These are phyloP conservation scores for Eilema sororculum DNA, from an alignment of 2,888 invertebrate species.

Conservation along the genomic window DNA sequence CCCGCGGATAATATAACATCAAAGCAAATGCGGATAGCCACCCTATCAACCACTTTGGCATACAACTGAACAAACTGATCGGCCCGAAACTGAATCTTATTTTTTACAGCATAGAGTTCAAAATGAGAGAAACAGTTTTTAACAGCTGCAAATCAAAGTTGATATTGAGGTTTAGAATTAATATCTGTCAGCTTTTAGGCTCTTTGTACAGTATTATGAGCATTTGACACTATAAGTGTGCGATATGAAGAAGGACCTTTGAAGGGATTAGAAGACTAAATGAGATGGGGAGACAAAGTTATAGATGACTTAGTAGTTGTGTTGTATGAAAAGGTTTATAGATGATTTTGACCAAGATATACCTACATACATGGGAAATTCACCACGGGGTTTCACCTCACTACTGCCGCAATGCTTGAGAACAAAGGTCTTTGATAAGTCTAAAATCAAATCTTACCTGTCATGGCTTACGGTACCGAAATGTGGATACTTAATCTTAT, in stretches of 20 bases:
- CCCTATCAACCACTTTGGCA: conserved; percentile 43
- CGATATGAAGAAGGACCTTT: conserved; percentile 67
- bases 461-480: no score
- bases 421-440: no score
- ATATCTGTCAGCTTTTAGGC: conserved; percentile 74
- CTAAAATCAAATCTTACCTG: no score
- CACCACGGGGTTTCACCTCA: no score
- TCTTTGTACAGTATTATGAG: conserved; percentile 64
- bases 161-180: conserved; percentile 68
- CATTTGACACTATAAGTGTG: conserved; percentile 80
- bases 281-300: conserved; percentile 32
- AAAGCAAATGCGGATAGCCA: conserved; percentile 65
- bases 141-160: conserved; percentile 31
- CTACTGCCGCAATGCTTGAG: no score
- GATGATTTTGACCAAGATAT: no score
- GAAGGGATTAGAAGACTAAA: conserved; percentile 64
- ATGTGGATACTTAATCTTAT: no score
- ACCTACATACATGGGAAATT: no score
- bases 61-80: background rate
- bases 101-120: background rate
- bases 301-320: conserved; percentile 27
- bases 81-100: conserved; percentile 1
- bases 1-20: conserved; percentile 73
- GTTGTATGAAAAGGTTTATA: conserved; percentile 23
- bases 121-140: background rate